Percentiles rank a stretch among this genome's conserved stretches.
Evolutionary conservation across 2,888 invertebrate species (phyloP).

Genomic region (Noctua janthe): DNA sequence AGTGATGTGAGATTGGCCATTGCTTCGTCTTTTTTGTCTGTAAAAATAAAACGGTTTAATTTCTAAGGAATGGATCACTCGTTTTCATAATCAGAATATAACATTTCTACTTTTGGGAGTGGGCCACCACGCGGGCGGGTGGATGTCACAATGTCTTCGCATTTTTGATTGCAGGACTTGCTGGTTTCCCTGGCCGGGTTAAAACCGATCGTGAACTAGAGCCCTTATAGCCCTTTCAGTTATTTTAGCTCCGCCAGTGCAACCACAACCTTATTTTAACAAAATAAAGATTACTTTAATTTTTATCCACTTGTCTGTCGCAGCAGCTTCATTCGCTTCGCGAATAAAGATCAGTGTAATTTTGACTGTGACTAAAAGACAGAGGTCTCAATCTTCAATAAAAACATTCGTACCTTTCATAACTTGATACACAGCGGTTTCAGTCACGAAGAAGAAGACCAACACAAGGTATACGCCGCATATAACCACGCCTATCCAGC

Average conservation of each 20-base stretch:
- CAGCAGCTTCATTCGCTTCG: not conserved
- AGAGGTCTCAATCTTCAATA: conserved; percentile 14
- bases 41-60: not conserved
- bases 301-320: not conserved
- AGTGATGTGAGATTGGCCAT: conserved; percentile 23
- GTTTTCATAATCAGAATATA: not conserved
- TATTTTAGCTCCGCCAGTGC: not conserved
- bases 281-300: not conserved
- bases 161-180: not conserved
- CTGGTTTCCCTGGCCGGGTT: not conserved
- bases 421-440: conserved; percentile 73
- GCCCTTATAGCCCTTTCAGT: not conserved
- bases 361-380: not conserved
- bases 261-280: not conserved
- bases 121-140: not conserved
- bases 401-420: conserved; percentile 68
- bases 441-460: conserved; percentile 69
- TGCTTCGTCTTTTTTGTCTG: conserved; percentile 28
- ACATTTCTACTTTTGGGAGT: not conserved
- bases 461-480: conserved; percentile 56
- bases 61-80: not conserved
- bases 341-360: not conserved
- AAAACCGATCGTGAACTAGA: not conserved
- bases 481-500: conserved; percentile 67
- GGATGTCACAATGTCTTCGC: not conserved